Conservation (phyloP, 2,888 invertebrate genomes). For the Plemyria rubiginata region DNA sequence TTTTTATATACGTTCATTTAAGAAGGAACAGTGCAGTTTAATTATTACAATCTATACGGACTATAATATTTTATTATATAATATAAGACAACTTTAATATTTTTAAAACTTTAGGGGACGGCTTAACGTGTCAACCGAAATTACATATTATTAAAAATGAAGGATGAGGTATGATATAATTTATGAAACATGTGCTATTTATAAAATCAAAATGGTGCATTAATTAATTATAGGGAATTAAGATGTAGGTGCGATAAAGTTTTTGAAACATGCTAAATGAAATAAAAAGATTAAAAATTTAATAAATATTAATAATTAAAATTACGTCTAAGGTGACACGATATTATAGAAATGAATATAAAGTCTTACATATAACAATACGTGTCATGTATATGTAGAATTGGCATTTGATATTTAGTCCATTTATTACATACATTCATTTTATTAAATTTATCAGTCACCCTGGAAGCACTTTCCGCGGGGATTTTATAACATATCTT, state of each 20-base stretch:
- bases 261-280: neutral
- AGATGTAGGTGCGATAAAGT: constrained; percentile 1
- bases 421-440: constrained; percentile 18
- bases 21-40: constrained; percentile 35
- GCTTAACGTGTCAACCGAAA: constrained; percentile 70
- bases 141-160: constrained; percentile 47
- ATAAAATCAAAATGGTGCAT: constrained; percentile 11
- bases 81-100: constrained; percentile 48
- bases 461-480: constrained; percentile 29
- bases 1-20: too few species aligned
- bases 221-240: constrained; percentile 5
- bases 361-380: constrained; percentile 10
- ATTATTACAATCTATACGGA: constrained; percentile 11
- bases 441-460: constrained; percentile 31
- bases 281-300: neutral
- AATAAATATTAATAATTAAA: constrained; percentile 11
- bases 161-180: constrained; percentile 35
- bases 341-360: constrained; percentile 16
- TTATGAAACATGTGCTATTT: constrained; percentile 11
- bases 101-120: constrained; percentile 78
- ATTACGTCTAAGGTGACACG: constrained; percentile 23
- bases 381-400: constrained; percentile 20
- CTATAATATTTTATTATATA: constrained; percentile 37
- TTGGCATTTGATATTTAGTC: constrained; percentile 25
- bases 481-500: constrained; percentile 16